phyloP scores from a whole-genome alignment of 2,113 vertebrate genomes.

The Ibidorhyncha struthersii region DNA sequence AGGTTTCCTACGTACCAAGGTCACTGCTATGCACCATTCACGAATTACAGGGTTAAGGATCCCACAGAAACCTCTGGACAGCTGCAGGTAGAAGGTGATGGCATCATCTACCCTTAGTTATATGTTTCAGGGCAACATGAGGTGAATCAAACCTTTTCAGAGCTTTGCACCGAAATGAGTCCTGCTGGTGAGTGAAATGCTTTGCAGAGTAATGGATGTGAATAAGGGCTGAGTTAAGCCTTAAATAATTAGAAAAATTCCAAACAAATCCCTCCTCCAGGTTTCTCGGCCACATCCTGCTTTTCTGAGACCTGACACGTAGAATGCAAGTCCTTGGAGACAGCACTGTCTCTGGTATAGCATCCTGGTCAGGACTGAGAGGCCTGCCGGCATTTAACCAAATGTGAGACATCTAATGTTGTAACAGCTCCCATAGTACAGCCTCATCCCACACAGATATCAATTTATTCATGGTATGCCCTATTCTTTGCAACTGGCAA shows the following conservation, averaged over 20 bases:
- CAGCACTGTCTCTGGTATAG: background rate
- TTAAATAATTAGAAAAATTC: slow-evolving; percentile 2
- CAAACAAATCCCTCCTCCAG: background rate
- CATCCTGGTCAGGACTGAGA: background rate
- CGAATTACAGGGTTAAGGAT: background rate
- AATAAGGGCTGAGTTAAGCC: background rate
- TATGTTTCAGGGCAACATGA: background rate
- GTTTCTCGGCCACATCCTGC: background rate
- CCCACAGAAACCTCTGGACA: background rate
- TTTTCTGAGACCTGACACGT: background rate
- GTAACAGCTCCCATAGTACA: background rate
- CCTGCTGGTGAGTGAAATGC: background rate
- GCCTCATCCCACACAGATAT: background rate
- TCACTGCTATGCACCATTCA: background rate
- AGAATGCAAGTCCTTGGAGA: background rate
- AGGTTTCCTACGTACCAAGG: accelerated
- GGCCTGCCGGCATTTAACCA: background rate
- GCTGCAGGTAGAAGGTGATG: background rate
- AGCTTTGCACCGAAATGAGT: background rate
- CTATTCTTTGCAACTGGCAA: background rate
- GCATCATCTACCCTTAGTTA: background rate
- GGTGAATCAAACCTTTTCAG: background rate
- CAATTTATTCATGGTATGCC: background rate
- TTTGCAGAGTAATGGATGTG: background rate
- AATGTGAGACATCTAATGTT: background rate